Conservation (phyloP, 2,113 vertebrate genomes). For the Engystomops pustulosus region DNA sequence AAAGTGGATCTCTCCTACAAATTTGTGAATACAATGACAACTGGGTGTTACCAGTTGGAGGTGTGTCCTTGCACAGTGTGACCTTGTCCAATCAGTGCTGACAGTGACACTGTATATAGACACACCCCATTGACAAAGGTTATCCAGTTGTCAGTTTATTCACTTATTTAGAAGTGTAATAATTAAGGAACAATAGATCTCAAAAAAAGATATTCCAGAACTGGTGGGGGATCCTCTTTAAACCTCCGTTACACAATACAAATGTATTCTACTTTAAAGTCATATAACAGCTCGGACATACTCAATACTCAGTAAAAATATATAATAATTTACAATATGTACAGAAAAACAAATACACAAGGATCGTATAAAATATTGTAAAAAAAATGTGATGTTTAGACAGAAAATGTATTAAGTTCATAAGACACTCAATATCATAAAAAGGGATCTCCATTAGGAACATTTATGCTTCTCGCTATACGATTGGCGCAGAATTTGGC, state of each 20-base stretch:
- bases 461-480: neutral
- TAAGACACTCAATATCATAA: neutral
- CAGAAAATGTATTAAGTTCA: neutral
- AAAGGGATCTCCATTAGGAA: neutral
- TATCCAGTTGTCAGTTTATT: too few relatives aligned
- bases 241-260: neutral
- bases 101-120: too few relatives aligned
- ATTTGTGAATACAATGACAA: too few relatives aligned
- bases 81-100: too few relatives aligned
- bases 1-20: too few relatives aligned
- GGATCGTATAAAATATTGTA: neutral
- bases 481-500: neutral
- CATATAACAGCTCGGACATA: neutral
- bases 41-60: too few relatives aligned
- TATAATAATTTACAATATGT: conserved; percentile 2
- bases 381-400: neutral
- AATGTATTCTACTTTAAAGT: neutral
- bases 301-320: neutral
- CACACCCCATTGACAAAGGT: too few relatives aligned
- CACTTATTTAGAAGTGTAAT: too few relatives aligned
- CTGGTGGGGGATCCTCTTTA: too few relatives aligned
- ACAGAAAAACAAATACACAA: neutral
- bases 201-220: too few relatives aligned
- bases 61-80: too few relatives aligned
- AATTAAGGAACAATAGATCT: too few relatives aligned